Conservation (phyloP, 2,113 vertebrate genomes). For the Micromys minutus region DNA sequence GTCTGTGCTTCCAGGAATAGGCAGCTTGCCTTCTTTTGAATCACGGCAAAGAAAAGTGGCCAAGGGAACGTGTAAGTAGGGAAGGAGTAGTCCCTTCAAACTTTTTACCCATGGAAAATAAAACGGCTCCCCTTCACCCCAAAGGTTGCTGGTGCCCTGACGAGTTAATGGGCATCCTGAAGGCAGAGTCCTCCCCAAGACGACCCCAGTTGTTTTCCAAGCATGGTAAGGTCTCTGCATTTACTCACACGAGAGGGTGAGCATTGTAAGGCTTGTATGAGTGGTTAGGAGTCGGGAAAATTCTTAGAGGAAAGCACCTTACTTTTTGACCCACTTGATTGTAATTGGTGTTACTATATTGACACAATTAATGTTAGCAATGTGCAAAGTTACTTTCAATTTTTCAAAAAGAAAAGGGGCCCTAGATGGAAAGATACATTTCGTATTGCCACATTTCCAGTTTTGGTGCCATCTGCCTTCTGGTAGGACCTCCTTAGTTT, state of each 20-base stretch:
- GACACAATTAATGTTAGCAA: conserved; percentile 13
- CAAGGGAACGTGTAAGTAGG: neutral
- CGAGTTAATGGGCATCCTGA: neutral
- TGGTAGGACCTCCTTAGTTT: neutral
- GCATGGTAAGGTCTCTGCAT: neutral
- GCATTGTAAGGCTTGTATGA: neutral
- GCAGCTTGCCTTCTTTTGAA: neutral
- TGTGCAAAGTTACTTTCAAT: neutral
- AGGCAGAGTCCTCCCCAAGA: neutral
- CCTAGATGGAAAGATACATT: neutral
- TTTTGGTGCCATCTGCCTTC: neutral
- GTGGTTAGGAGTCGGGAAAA: neutral
- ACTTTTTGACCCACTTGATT: conserved; percentile 1
- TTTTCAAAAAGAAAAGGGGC: neutral
- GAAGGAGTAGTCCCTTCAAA: neutral
- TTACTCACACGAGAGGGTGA: neutral
- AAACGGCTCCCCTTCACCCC: neutral
- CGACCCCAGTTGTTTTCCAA: neutral
- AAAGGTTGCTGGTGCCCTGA: neutral
- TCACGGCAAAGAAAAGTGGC: neutral
- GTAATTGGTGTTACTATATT: neutral
- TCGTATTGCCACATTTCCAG: neutral
- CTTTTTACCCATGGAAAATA: neutral
- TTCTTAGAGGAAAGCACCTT: neutral
- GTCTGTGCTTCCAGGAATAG: neutral